Evolutionary conservation across 2,888 invertebrate species (phyloP), one percentile per base, ranked within the genome.

Genomic region (Cataglyphis livida): DNA sequence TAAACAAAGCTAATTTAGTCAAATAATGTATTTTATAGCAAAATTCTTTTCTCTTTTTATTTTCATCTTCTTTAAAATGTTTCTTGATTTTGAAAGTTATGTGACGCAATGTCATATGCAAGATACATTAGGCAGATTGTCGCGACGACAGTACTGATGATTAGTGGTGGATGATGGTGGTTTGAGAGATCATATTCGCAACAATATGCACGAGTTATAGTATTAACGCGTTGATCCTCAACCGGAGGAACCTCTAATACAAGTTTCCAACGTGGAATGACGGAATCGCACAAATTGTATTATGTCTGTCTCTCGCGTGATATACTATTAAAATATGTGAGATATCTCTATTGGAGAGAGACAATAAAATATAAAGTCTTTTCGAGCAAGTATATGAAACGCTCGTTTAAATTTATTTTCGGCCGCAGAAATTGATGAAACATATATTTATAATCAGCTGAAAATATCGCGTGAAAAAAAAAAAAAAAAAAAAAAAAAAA

Each of bases 241-340:
- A 32, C 59, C 44, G 21, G 12, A 59, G 18, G 44, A 41, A 66
- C 10, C 76, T 66, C 59, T 21, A 59, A 41, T 44, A 59, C 70
- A 70, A 79, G 78, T 79, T 79, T 70, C 68, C 59, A 18, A 35
- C 12, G 25, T 28, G 66, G 41, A 41, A 76, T 38, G 28, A 32
- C 68, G 59, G 25, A 57, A 44, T 68, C 44, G 70, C 78, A 35
- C 59, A 70, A 79, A 79, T 79, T 79, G 70, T 79, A 61, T 79
- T 59, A 70, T 35, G 57, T 35, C 4, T 35, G 32, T 59, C 41
- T 57, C 65, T 64, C 57, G n/a, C 15, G 68, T 32, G 59, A 79
- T 38, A 44, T 44, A 7, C 44, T 18, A 7, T 21, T 41, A 59
- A 68, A 78, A 68, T 44, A 68, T 66, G 12, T 12, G 32, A 5